Evolutionary conservation across 1,140 invertebrate species (phyloP).

Genomic region (Chelonus insularis): DNA sequence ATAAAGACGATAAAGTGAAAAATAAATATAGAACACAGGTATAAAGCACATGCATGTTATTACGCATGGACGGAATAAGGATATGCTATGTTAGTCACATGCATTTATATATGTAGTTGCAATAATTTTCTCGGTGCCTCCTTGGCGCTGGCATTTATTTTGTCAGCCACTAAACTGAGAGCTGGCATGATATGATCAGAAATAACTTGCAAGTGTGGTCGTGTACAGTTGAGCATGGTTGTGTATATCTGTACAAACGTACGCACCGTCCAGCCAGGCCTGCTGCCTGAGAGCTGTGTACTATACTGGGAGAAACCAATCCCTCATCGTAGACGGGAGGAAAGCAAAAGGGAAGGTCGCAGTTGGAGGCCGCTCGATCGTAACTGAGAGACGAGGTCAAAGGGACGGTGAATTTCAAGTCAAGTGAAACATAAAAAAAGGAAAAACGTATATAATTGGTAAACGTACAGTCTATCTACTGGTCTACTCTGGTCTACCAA

Average conservation of each 20-base stretch:
- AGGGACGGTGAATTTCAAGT: background rate
- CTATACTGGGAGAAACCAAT: background rate
- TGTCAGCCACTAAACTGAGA: conserved; percentile 11
- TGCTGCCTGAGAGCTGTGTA: conserved; percentile 3
- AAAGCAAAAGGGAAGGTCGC: conserved; percentile 21
- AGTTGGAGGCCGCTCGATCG: conserved; percentile 23
- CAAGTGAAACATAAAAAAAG: background rate
- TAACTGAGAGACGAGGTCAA: conserved; percentile 15
- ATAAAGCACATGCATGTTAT: too few species aligned
- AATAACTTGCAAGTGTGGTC: background rate
- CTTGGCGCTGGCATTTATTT: background rate
- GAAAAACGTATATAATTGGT: background rate
- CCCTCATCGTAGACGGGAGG: background rate
- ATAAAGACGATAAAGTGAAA: too few species aligned
- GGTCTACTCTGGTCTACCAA: too few species aligned
- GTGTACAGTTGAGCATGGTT: background rate
- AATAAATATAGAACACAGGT: too few species aligned
- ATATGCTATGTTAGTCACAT: too few species aligned
- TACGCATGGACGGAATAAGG: too few species aligned
- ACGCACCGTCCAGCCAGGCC: conserved; percentile 4
- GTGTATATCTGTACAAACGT: background rate
- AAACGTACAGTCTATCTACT: too few species aligned
- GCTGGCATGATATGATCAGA: conserved; percentile 33
- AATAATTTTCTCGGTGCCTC: background rate
- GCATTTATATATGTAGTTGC: too few species aligned